Evolutionary conservation across 2,797 vertebrate genomes (phyloP).

Genomic region (Limosa lapponica): DNA sequence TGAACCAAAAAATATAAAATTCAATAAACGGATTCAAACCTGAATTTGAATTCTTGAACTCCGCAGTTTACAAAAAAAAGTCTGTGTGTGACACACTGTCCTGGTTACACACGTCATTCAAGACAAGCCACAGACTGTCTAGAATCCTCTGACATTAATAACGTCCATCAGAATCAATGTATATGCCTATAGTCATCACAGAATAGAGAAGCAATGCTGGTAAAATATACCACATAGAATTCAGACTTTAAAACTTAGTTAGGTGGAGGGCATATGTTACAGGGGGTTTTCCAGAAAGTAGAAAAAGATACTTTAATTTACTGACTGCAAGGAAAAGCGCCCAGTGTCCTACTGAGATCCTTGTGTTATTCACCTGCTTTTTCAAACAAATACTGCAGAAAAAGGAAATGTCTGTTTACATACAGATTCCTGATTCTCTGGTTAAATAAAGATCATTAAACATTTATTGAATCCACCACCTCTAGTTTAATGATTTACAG

Average conservation of each 20-base stretch:
- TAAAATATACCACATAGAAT: neutral
- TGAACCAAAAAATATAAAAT: neutral
- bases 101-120: neutral
- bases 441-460: neutral
- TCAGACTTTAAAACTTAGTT: neutral
- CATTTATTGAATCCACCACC: neutral
- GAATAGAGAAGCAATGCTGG: neutral
- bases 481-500: neutral
- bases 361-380: neutral
- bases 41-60: neutral
- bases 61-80: neutral
- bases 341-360: neutral
- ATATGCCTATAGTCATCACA: neutral
- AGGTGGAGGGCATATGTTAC: neutral
- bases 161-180: neutral
- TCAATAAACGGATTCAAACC: neutral
- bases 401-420: neutral
- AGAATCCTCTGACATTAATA: neutral
- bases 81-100: neutral
- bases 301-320: neutral
- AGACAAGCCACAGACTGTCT: neutral
- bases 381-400: neutral
- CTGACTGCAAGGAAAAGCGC: neutral
- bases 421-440: neutral
- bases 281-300: neutral